Conservation (phyloP, 2,113 vertebrate genomes). For the Sciurus niger region DNA sequence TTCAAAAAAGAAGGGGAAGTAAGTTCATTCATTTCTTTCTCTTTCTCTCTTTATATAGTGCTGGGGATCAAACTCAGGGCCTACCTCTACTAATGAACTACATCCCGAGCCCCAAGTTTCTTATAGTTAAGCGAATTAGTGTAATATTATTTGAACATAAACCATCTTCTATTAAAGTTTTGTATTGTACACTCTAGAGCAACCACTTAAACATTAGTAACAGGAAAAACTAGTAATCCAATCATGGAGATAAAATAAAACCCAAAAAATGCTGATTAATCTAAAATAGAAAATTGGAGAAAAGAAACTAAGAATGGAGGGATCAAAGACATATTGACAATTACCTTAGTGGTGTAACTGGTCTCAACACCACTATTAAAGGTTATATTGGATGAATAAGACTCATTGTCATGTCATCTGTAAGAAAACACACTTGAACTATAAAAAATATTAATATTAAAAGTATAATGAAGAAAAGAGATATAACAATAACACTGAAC, state of each 20-base stretch:
- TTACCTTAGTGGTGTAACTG: not conserved
- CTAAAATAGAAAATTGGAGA: not conserved
- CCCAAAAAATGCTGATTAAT: not conserved
- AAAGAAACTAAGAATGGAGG: not conserved
- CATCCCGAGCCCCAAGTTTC: not conserved
- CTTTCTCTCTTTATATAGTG: too few species aligned
- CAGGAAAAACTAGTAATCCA: not conserved
- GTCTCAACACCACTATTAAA: not conserved
- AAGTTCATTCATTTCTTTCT: not conserved
- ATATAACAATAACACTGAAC: not conserved
- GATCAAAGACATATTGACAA: not conserved
- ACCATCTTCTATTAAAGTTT: not conserved
- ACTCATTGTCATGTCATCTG: not conserved
- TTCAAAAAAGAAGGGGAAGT: not conserved
- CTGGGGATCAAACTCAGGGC: too few species aligned
- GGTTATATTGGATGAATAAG: not conserved
- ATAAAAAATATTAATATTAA: not conserved
- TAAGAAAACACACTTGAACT: not conserved
- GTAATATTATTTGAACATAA: not conserved
- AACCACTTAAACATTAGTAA: not conserved
- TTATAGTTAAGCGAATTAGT: not conserved
- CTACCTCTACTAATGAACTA: too few species aligned
- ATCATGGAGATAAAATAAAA: not conserved
- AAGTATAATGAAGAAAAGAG: not conserved
- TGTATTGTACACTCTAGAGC: not conserved